Evolutionary conservation across 2,797 vertebrate species (phyloP).

Genomic region (Chiloscyllium punctatum): DNA sequence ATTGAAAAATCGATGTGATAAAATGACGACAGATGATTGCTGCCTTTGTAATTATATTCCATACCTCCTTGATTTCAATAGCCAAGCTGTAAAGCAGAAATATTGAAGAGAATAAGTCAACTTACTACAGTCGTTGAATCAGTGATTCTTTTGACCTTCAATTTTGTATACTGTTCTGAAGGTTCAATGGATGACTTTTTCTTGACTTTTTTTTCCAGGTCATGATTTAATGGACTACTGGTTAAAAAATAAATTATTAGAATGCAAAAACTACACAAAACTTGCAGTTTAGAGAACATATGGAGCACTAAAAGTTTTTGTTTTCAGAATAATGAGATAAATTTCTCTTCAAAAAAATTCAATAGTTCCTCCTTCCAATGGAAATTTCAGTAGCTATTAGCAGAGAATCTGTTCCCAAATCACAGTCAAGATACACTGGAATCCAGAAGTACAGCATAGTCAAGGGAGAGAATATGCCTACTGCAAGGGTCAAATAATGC

Average conservation of each 20-base stretch:
- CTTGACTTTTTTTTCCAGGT: conserved; percentile 79
- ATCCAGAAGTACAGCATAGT: not conserved
- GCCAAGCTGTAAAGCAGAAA: not conserved
- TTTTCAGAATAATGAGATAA: not conserved
- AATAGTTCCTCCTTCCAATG: not conserved
- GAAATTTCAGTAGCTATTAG: not conserved
- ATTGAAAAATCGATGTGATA: not conserved
- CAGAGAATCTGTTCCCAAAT: not conserved
- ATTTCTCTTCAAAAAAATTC: too few relatives aligned
- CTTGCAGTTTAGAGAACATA: not conserved
- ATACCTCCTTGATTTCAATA: too few relatives aligned
- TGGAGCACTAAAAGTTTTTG: not conserved
- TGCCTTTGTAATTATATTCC: not conserved
- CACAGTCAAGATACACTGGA: not conserved
- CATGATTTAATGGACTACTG: conserved; percentile 75
- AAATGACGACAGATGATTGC: not conserved
- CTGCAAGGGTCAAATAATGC: too few relatives aligned
- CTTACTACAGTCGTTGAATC: conserved; percentile 75
- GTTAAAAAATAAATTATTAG: conserved; percentile 34
- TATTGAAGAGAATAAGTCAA: conserved; percentile 25
- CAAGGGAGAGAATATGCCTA: too few relatives aligned
- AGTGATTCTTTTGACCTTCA: conserved; percentile 70
- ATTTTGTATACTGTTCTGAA: conserved; percentile 75
- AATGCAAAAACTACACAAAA: not conserved
- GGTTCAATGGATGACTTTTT: conserved; percentile 76